These are phyloP conservation scores for Rhyacophila evoluta DNA, from an alignment of 2,888 invertebrate species.

Conservation along the genomic window DNA sequence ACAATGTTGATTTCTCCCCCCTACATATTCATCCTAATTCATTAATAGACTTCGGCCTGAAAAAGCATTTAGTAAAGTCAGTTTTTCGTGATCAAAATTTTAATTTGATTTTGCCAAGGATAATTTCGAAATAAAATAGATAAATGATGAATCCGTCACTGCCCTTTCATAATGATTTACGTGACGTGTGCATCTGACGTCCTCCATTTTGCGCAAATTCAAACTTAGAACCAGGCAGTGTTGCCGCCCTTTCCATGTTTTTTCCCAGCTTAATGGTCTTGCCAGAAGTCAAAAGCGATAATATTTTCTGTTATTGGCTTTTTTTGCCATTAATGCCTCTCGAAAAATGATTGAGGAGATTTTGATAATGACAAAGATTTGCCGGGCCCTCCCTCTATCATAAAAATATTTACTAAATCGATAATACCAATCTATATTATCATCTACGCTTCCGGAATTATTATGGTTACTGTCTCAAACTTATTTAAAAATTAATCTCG, in stretches of 20 bases:
- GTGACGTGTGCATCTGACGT: conserved; percentile 22
- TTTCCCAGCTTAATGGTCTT: conserved; percentile 23
- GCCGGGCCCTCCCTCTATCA: not conserved
- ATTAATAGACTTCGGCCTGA: no score
- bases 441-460: not conserved
- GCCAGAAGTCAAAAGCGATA: conserved; percentile 13
- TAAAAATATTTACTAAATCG: not conserved
- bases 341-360: not conserved
- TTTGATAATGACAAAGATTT: not conserved
- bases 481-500: no score
- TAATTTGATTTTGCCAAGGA: no score
- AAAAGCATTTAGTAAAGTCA: no score
- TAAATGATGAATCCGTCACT: not conserved
- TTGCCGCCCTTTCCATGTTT: conserved; percentile 52
- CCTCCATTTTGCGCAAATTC: conserved; percentile 7
- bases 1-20: no score
- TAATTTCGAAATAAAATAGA: not conserved
- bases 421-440: not conserved
- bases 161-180: not conserved
- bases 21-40: no score
- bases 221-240: conserved; percentile 20
- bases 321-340: not conserved
- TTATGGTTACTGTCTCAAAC: no score
- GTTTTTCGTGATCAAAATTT: no score
- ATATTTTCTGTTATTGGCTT: conserved; percentile 13